Base-by-base conservation (phyloP, 1,140 invertebrate species). In the Lethrus apterus region DNA sequence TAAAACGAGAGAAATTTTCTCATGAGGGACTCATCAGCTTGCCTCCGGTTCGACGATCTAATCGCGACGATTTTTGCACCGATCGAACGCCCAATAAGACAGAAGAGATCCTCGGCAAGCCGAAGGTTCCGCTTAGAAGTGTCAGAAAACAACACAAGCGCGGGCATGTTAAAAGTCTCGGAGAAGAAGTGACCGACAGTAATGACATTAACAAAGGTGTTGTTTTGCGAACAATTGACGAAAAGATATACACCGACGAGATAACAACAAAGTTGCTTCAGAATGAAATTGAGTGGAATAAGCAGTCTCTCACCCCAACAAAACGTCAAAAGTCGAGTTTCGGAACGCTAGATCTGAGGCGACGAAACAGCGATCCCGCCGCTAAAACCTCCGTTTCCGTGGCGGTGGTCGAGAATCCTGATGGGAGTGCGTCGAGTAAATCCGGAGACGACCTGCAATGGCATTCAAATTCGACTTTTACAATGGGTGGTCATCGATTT, bases 301-400 rank as follows among this genome's bases (percentile, higher is more conserved):
- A 62, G 31, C 55, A 56, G 49, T 60, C 62, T n/a, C 52, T 64
- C 32, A 17, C 24, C 11, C 57, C 62, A 2, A 60, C 68, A 13
- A 77, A 75, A 62, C 67, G 74, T 3, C 63, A 64, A 38, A 58
- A 72, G 44, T 70, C 68, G 20, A 69, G 68, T 4, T 66, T 70
- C 26, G 63, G 66, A 14, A 68, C 59, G 9, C 57, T 75, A 45
- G 75, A 81, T 46, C 58, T 83, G 33, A 71, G 77, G 30, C 68
- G 83, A 15, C 67, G 83, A 44, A 85, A 85, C 60, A 84, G 81
- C 2, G 84, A 86, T 70, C 83, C 83, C 3, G 80, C 81, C 3
- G 79, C 80, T 17, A 67, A 66, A 54, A 35, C 38, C 15, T n/a
- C 14, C 17, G 13, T 42, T 3, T n/a, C n/a, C n/a, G 29, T 26